Conservation (phyloP, 1,140 invertebrate species). For the Caenorhabditis brenneri region DNA sequence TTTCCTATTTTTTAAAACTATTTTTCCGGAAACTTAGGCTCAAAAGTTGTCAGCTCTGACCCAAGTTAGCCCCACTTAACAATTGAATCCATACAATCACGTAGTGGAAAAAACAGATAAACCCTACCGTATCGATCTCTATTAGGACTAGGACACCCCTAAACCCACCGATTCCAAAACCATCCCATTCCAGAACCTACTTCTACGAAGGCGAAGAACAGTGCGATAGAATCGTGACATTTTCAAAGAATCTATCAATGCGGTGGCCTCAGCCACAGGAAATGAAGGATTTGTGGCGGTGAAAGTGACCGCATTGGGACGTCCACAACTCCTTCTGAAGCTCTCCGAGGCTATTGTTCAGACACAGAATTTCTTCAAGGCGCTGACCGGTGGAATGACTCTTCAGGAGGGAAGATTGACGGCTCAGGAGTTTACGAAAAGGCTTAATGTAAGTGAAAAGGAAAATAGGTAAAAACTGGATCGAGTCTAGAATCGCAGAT, state of each 20-base stretch:
- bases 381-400: slow-evolving; percentile 71
- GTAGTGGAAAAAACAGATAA: not conserved
- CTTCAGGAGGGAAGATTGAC: slow-evolving; percentile 69
- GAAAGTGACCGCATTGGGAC: slow-evolving; percentile 93
- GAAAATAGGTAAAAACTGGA: too few species aligned
- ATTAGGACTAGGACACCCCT: not conserved
- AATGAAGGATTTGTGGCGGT: slow-evolving; percentile 94
- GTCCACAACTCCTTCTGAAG: slow-evolving; percentile 90
- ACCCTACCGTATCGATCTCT: not conserved
- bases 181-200: slow-evolving; percentile 78
- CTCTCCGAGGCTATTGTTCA: slow-evolving; percentile 86
- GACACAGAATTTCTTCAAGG: slow-evolving; percentile 87
- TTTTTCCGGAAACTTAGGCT: too few species aligned
- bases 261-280: slow-evolving; percentile 89
- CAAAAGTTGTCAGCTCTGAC: too few species aligned
- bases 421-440: slow-evolving; percentile 83
- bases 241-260: slow-evolving; percentile 90
- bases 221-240: slow-evolving; percentile 96
- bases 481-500: too few species aligned
- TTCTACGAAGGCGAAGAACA: slow-evolving; percentile 97
- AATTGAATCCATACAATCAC: too few species aligned
- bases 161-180: too few species aligned
- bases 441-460: slow-evolving; percentile 76
- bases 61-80: too few species aligned
- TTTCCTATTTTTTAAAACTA: too few species aligned